phyloP scores from a whole-genome alignment of 2,888 invertebrate genomes.

The Peribatodes rhomboidaria region DNA sequence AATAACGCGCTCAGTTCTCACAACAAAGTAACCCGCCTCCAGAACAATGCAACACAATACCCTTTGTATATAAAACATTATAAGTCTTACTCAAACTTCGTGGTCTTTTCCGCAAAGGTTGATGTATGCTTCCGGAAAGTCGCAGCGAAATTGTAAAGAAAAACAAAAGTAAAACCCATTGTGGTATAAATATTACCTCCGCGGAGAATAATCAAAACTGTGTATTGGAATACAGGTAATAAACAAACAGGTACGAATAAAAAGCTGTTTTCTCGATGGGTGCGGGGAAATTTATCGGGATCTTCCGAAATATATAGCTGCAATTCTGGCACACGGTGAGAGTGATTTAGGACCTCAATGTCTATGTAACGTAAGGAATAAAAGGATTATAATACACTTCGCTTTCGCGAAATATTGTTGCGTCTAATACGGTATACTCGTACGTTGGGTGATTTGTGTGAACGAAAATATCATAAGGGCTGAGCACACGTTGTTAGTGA shows the following conservation, averaged over 20 bases:
- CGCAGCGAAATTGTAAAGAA: slow-evolving; percentile 48
- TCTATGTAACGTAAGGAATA: slow-evolving; percentile 68
- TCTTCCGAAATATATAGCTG: slow-evolving; percentile 73
- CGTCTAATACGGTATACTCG: slow-evolving; percentile 20
- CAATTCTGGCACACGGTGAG: slow-evolving; percentile 63
- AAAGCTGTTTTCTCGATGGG: slow-evolving; percentile 73
- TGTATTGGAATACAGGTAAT: slow-evolving; percentile 71
- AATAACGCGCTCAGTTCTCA: slow-evolving; percentile 30
- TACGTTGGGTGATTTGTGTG: slow-evolving; percentile 26
- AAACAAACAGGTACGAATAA: slow-evolving; percentile 71
- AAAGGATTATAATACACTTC: slow-evolving; percentile 63
- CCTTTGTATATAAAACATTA: slow-evolving; percentile 35
- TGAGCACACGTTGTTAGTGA: slow-evolving; percentile 51
- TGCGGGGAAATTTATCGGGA: slow-evolving; percentile 73
- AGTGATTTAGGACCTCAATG: slow-evolving; percentile 71
- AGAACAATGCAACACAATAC: slow-evolving; percentile 35
- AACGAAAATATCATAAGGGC: slow-evolving; percentile 39
- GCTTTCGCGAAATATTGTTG: slow-evolving; percentile 27
- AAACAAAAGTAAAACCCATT: slow-evolving; percentile 52
- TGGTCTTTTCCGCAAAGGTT: slow-evolving; percentile 28
- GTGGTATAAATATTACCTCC: slow-evolving; percentile 29
- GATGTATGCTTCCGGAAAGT: slow-evolving; percentile 26
- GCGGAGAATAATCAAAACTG: slow-evolving; percentile 50
- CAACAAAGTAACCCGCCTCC: slow-evolving; percentile 23
- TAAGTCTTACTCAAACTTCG: slow-evolving; percentile 28